Percentiles rank a stretch among this genome's conserved stretches.
These are phyloP conservation scores for Tyria jacobaeae DNA, from an alignment of 2,888 invertebrate genomes.

Conservation along the genomic window DNA sequence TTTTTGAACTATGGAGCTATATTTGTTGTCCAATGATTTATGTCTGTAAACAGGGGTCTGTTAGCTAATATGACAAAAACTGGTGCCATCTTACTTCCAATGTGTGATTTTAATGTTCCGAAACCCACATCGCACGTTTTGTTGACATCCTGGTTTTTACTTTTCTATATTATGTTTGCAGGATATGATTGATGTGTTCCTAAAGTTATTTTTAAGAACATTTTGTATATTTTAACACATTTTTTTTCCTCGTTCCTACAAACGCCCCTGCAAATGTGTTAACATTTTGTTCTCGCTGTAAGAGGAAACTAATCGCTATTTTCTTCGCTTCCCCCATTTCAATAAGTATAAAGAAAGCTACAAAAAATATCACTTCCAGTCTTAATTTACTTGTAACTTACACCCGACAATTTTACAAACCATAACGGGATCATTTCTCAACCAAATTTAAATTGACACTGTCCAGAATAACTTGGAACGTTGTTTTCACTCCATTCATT, in stretches of 20 bases:
- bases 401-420: slow-evolving; percentile 61
- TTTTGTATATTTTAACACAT: slow-evolving; percentile 14
- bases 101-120: slow-evolving; percentile 41
- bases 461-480: slow-evolving; percentile 30
- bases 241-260: background rate
- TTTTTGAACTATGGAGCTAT: slow-evolving; percentile 10
- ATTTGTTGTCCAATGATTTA: slow-evolving; percentile 39
- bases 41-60: slow-evolving; percentile 47
- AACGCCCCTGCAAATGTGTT: slow-evolving; percentile 4
- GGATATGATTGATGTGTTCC: too few relatives aligned
- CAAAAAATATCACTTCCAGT: slow-evolving; percentile 42
- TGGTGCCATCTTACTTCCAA: slow-evolving; percentile 42
- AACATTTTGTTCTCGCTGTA: slow-evolving; percentile 11
- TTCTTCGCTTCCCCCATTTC: slow-evolving; percentile 18
- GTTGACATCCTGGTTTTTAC: slow-evolving; percentile 30
- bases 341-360: slow-evolving; percentile 32
- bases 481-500: background rate
- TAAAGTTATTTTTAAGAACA: background rate
- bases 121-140: slow-evolving; percentile 38
- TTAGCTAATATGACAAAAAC: slow-evolving; percentile 38
- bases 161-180: background rate
- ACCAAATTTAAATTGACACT: slow-evolving; percentile 57
- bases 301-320: slow-evolving; percentile 30
- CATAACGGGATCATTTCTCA: slow-evolving; percentile 55
- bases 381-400: slow-evolving; percentile 60